Base-by-base conservation (phyloP, 2,797 vertebrate species). In the Anisognathus igniventris region DNA sequence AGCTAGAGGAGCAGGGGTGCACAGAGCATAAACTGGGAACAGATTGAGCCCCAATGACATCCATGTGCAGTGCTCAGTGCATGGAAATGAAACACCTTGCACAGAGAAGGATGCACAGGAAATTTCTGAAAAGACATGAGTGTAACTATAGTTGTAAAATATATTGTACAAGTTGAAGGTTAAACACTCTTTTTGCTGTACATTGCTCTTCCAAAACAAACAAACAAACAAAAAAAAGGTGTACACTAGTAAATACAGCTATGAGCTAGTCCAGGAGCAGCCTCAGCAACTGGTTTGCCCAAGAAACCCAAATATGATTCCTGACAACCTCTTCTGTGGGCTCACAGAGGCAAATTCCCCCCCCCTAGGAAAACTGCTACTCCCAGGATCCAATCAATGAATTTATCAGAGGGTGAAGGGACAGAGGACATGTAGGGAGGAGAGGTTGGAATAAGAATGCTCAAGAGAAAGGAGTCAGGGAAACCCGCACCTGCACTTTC, bases 401-500 rank as follows among this genome's bases (percentile, higher is more conserved):
- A 67, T 23, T 16, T 45, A 65, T n/a, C 4, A 6, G 57, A 85
- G n/a, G 5, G 4, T 33, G 6, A 28, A 67, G 35, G 16, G 20
- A 35, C 18, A 87, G 37, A 77, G 44, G 33, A 56, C 12, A 12
- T 2, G 9, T 7, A 18, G 15, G 11, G 7, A 42, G 45, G 25
- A 80, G 27, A 73, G 13, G 22, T 19, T 17, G 37, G 51, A 79
- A n/a, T 25, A 30, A 68, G 12, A 47, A 76, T 40, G 53, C 24
- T 60, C 53, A 82, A 48, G 35, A 72, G 37, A 82, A 73, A 50
- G 13, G 3, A 8, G 27, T 70, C 40, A 68, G 37, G 37, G 37
- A 37, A 37, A 37, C 37, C 0, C 0, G 64, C 25, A 67, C 33
- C 33, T 68, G 27, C 39, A 25, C 14, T 6, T 54, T 53, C 62